These are phyloP conservation scores for Taenaris catops DNA, from an alignment of 2,888 invertebrate species.

Conservation along the genomic window DNA sequence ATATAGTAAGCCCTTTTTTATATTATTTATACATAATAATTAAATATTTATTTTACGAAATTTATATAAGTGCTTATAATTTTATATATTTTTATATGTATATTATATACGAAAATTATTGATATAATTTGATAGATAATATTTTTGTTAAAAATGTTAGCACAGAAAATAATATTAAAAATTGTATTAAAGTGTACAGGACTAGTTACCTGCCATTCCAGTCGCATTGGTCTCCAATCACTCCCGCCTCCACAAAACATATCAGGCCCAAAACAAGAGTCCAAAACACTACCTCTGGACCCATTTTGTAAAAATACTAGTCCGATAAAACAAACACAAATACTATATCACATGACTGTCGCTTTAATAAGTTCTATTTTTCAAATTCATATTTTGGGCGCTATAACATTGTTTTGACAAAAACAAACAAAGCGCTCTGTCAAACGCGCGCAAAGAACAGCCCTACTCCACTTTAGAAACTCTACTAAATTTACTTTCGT, in stretches of 20 bases:
- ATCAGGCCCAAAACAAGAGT: constrained; percentile 58
- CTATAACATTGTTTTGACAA: constrained; percentile 26
- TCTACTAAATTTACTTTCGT: constrained; percentile 35
- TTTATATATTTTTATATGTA: no score
- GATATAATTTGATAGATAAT: no score
- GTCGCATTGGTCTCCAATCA: constrained; percentile 84
- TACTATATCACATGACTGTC: constrained; percentile 29
- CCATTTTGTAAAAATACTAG: constrained; percentile 38
- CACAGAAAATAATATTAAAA: no score
- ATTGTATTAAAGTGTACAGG: no score
- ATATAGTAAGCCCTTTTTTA: no score
- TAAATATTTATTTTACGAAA: no score
- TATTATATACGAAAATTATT: no score
- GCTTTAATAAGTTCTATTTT: constrained; percentile 28
- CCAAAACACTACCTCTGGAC: constrained; percentile 51
- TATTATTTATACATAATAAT: no score
- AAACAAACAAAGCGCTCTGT: constrained; percentile 42
- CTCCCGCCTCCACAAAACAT: constrained; percentile 70
- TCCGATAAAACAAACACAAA: constrained; percentile 34
- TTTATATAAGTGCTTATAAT: no score
- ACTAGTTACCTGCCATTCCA: constrained; percentile 86
- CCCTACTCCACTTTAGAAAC: constrained; percentile 32
- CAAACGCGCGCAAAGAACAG: constrained; percentile 28
- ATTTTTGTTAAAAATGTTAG: no score
- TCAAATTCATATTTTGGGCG: constrained; percentile 29